Base-by-base conservation (phyloP, 2,888 invertebrate species). In the Meteorus colon region DNA sequence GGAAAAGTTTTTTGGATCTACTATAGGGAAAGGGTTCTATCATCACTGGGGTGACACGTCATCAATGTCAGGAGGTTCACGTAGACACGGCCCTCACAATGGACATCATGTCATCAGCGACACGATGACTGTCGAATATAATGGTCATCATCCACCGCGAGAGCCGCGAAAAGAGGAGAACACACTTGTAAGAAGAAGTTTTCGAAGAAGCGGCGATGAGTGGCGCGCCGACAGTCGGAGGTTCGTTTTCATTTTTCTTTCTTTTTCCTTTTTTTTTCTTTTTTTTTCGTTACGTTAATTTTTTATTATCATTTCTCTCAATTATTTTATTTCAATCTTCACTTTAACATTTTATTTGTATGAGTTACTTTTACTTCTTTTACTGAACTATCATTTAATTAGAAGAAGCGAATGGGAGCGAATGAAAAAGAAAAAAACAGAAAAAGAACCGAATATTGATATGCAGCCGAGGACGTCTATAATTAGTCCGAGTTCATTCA, bases 201-300 rank as follows among this genome's bases (percentile, higher is more conserved):
- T 88, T 81, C 86, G 89, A 80, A 86, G 89, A 83, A 87, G 85
- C 81, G 87, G 85, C 73, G 88, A 88, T 83, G 89, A 89, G 78
- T 88, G 89, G 89, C 86, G 87, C 73, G 84, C 87, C 80, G 89
- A 89, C 83, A 88, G 87, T 85, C 85, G 89, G 88, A 89, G 89
- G 89, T 89, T 86, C 85, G 89, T 89, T 84, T 81, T 77, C n/a
- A n/a, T 62, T 74, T 48, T 62, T 19, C 24, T 62, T 72, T 66
- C 73, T 27, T 75, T 27, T 55, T 72, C 73, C 19, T 73, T 41
- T 41, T 41, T 12, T 8, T 41, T 12, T 76, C 12, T 10, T 62
- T 74, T 48, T 62, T 31, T 24, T 24, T 24, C 24, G 24, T 24
- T 24, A 24, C 24, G 24, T 24, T 24, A 24, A 45, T 72, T 63